These are phyloP conservation scores for Umimayanthus kanabou DNA, from an alignment of 92 coral and sea anemone species.

Conservation along the genomic window DNA sequence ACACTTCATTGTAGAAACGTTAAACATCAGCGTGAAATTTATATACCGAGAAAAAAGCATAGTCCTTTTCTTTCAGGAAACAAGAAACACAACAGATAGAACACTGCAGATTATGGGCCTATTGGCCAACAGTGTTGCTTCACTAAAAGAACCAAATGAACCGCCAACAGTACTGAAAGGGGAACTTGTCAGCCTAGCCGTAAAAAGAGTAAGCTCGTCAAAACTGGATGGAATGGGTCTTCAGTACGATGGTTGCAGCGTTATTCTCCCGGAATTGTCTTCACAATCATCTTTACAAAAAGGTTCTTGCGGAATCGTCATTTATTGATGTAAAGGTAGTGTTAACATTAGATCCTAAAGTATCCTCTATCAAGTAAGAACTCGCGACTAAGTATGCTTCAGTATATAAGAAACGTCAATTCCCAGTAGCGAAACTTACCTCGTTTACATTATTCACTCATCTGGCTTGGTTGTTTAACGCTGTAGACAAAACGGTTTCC, in stretches of 20 bases:
- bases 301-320: neutral
- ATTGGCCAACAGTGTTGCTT: neutral
- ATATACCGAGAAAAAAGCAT: too few species aligned
- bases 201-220: neutral
- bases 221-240: slow-evolving; percentile 2
- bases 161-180: slow-evolving; percentile 8
- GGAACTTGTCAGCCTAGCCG: neutral
- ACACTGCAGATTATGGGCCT: neutral
- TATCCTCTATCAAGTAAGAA: too few species aligned
- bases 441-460: too few species aligned
- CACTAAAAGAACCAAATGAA: neutral
- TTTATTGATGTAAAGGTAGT: slow-evolving; percentile 3
- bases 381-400: too few species aligned
- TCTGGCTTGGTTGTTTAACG: too few species aligned
- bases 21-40: too few species aligned
- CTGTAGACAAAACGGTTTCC: too few species aligned
- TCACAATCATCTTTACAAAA: slow-evolving; percentile 3
- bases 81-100: neutral
- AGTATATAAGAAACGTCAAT: too few species aligned
- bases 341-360: too few species aligned
- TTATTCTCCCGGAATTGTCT: neutral
- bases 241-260: neutral
- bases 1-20: too few species aligned
- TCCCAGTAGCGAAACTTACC: too few species aligned
- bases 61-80: neutral